Percentiles rank a stretch among this genome's conserved stretches.
These are phyloP conservation scores for Apostichopus parvimensis DNA, from an alignment of 35 echinoderm and acorn worm species.

Conservation along the genomic window DNA sequence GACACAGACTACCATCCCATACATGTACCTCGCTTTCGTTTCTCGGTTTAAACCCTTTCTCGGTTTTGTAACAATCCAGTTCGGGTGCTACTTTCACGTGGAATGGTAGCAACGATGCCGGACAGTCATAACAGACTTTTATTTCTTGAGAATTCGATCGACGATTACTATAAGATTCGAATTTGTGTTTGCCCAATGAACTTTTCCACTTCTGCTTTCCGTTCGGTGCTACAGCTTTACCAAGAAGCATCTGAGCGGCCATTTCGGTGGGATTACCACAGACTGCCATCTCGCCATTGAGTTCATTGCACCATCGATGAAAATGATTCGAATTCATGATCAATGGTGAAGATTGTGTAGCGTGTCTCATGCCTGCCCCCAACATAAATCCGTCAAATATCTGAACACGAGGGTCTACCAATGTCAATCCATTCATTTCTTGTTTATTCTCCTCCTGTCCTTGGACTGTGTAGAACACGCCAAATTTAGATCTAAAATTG, in stretches of 20 bases:
- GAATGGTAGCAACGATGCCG: background rate
- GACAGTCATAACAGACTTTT: constrained; percentile 10
- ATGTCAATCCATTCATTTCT: background rate
- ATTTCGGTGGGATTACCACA: constrained; percentile 42
- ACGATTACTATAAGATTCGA: background rate
- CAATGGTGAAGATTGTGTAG: constrained; percentile 1
- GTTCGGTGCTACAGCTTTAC: background rate
- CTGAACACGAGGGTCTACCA: background rate
- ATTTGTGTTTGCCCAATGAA: background rate
- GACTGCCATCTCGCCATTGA: constrained; percentile 36
- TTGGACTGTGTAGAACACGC: background rate
- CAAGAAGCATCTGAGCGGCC: background rate
- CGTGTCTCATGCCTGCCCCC: constrained; percentile 17
- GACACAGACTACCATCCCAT: constrained; percentile 3
- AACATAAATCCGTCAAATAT: background rate
- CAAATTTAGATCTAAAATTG: background rate
- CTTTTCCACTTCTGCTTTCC: background rate
- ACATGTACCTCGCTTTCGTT: background rate
- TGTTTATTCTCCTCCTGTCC: background rate
- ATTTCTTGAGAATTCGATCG: background rate
- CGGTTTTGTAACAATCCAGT: background rate
- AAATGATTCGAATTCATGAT: constrained; percentile 11
- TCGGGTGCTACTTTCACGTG: background rate
- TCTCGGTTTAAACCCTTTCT: background rate
- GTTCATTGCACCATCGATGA: constrained; percentile 38